phyloP scores from a whole-genome alignment of 2,888 invertebrate genomes.

The Dioctria linearis region DNA sequence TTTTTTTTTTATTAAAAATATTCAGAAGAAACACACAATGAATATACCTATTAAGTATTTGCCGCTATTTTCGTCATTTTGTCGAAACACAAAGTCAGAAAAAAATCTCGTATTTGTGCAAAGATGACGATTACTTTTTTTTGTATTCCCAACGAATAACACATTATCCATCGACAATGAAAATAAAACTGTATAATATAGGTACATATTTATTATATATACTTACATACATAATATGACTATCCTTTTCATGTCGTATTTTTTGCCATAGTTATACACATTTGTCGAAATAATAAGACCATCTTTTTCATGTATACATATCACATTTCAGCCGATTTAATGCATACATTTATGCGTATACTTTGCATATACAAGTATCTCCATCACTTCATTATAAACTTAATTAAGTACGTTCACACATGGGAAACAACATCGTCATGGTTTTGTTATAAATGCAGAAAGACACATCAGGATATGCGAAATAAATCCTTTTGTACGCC shows the following conservation, averaged over 20 bases:
- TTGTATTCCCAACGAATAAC: too few species aligned
- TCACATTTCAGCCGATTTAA: not conserved
- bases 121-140: too few species aligned
- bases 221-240: too few species aligned
- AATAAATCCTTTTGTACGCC: constrained; percentile 3
- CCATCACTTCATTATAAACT: constrained; percentile 40
- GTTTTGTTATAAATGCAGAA: constrained; percentile 11
- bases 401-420: constrained; percentile 30
- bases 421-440: constrained; percentile 26
- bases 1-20: too few species aligned
- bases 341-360: not conserved
- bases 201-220: too few species aligned
- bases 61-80: too few species aligned
- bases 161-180: too few species aligned
- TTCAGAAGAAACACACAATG: too few species aligned
- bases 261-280: not conserved
- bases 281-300: not conserved
- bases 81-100: too few species aligned
- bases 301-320: not conserved
- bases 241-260: not conserved
- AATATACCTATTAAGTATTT: too few species aligned
- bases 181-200: too few species aligned
- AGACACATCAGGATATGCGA: constrained; percentile 20
- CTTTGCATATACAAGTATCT: not conserved
- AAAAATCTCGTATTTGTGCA: too few species aligned